phyloP scores from a whole-genome alignment of 2,113 vertebrate species.

The Dendrocopos noguchii region DNA sequence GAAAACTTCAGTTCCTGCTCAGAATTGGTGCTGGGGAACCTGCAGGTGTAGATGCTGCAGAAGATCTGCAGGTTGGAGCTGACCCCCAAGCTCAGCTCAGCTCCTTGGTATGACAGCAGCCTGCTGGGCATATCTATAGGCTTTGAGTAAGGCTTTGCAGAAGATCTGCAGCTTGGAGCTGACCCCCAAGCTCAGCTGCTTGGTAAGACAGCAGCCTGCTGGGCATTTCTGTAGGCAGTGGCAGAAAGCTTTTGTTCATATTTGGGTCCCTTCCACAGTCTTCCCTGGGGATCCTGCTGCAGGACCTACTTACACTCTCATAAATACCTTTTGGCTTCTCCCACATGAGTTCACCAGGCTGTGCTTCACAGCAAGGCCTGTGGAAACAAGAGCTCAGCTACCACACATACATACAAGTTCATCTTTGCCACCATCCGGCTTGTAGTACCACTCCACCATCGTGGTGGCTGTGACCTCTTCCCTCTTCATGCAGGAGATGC shows the following conservation, averaged over 20 bases:
- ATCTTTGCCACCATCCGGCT: constrained; percentile 62
- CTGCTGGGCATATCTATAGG: no score
- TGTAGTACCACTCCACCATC: constrained; percentile 89
- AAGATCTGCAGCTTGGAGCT: no score
- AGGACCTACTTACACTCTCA: not conserved
- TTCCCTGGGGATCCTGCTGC: not conserved
- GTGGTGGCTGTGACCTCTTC: constrained; percentile 90
- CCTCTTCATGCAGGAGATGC: constrained; percentile 94
- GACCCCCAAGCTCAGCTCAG: not conserved
- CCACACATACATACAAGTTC: constrained; percentile 79
- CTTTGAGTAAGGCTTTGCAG: no score
- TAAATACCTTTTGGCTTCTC: not conserved
- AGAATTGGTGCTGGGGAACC: not conserved
- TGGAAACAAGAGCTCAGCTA: not conserved
- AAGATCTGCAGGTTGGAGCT: not conserved
- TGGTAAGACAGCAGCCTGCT: not conserved
- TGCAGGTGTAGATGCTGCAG: not conserved
- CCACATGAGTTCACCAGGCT: not conserved
- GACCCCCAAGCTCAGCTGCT: not conserved
- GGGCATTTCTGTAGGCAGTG: not conserved
- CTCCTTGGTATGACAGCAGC: no score
- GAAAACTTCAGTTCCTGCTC: not conserved
- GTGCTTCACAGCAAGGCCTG: not conserved
- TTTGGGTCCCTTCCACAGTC: not conserved
- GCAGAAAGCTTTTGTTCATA: not conserved